Evolutionary conservation across 2,113 vertebrate species (phyloP), one percentile per base, ranked within the genome.

Genomic region (Scartelaos histophorus): DNA sequence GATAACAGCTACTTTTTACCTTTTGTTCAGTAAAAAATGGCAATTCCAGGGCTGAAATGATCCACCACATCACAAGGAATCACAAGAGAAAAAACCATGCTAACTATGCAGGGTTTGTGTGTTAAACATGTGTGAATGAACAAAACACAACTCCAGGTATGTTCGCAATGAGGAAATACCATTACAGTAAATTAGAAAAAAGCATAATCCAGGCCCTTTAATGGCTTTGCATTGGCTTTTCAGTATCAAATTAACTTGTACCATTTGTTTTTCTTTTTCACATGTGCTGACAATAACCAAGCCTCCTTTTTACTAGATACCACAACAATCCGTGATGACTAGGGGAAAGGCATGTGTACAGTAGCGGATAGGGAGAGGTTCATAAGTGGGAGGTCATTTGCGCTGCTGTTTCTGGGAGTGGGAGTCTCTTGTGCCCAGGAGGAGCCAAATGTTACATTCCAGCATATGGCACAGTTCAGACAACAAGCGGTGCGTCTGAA

Each of bases 401-500:
- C 24, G 43, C 34, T 76, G 69, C 62, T 46, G 67, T n/a, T 67
- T 77, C 61, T 72, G 73, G 71, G 74, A 72, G 54, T 62, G 62
- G 46, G 70, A 51, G 73, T 24, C 66, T 76, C 56, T 74, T 69
- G 47, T 73, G 69, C 66, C 80, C 73, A 79, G 78, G 68, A 72
- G 67, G 71, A 87, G 76, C 71, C 76, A 75, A 78, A 65, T 82
- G 80, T 76, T 82, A 58, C 82, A 88, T 89, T 89, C 78, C 76
- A 86, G 82, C 82, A 89, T 88, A 87, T 82, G 85, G 82, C 80
- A 87, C 77, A 74, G 83, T 83, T 87, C 82, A 86, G 83, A 71
- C 83, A 85, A 89, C 84, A 89, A 80, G 86, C 82, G 83, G 80
- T 72, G 69, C 29, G 84, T 84, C 73, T 79, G 80, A 57, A 71